These are phyloP conservation scores for Mormyrops boulengeri DNA, from an alignment of 2,797 vertebrate species.

Conservation along the genomic window DNA sequence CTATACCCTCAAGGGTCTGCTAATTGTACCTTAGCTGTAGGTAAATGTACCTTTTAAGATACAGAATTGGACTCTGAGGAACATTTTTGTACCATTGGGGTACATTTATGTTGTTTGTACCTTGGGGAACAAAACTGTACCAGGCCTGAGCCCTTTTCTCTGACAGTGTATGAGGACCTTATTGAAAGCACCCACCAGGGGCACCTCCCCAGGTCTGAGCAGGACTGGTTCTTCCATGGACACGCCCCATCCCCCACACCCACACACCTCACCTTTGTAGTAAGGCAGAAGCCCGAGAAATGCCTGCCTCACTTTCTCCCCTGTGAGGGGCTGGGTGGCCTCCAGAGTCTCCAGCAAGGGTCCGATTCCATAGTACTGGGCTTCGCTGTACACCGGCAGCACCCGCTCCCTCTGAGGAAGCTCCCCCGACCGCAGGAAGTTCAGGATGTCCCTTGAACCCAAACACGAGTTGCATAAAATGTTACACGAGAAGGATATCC, in stretches of 20 bases:
- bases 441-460: constrained; percentile 63
- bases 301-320: constrained; percentile 72
- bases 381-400: constrained; percentile 67
- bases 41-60: not conserved
- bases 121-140: not conserved
- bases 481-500: not conserved
- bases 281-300: constrained; percentile 75
- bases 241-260: not conserved
- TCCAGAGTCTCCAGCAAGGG: constrained; percentile 68
- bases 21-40: not conserved
- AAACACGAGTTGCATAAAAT: not conserved
- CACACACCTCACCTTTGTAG: constrained; percentile 65
- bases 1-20: not conserved
- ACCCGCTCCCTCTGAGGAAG: constrained; percentile 62
- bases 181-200: not conserved
- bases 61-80: not conserved
- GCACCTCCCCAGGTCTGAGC: not conserved
- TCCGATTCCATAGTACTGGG: constrained; percentile 71
- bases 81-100: not conserved
- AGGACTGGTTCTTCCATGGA: not conserved
- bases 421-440: constrained; percentile 69
- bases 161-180: not conserved
- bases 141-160: not conserved
- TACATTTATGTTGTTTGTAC: not conserved
- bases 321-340: constrained; percentile 69